Evolutionary conservation across 2,113 vertebrate genomes (phyloP).

Genomic region (Neotragus pygmaeus): DNA sequence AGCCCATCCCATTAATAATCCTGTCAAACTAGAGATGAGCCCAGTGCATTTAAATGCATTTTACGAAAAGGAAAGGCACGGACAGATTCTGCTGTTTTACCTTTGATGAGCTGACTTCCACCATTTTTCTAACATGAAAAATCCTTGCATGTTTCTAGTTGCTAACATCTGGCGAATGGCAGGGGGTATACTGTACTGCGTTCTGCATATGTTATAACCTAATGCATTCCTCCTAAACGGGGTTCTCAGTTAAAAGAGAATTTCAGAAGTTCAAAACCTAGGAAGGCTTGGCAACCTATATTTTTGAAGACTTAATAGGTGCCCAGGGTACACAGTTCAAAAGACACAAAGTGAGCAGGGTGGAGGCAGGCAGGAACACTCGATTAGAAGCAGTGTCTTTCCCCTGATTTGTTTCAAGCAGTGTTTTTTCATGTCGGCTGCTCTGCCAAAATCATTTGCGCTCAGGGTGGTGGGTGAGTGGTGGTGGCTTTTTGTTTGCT

Average conservation of each 20-base stretch:
- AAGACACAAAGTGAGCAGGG: background rate
- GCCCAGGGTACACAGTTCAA: background rate
- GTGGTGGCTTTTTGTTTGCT: slow-evolving; percentile 47
- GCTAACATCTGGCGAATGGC: slow-evolving; percentile 35
- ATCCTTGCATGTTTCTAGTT: slow-evolving; percentile 19
- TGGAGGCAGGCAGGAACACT: background rate
- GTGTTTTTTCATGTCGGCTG: background rate
- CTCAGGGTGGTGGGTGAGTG: background rate
- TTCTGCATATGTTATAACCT: background rate
- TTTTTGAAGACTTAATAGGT: background rate
- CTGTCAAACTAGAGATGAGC: slow-evolving; percentile 32
- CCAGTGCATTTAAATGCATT: slow-evolving; percentile 54
- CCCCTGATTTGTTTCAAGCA: background rate
- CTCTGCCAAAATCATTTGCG: background rate
- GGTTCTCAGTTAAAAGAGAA: background rate
- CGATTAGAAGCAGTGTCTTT: background rate
- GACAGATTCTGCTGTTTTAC: slow-evolving; percentile 7
- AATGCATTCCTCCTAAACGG: background rate
- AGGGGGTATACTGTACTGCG: background rate
- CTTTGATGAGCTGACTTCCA: slow-evolving; percentile 52
- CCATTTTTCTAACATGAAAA: slow-evolving; percentile 36
- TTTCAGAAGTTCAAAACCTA: background rate
- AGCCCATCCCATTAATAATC: slow-evolving; percentile 58
- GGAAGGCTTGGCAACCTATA: background rate
- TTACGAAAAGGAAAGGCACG: background rate